phyloP scores from a whole-genome alignment of 2,797 vertebrate species.

The Epinephelus coioides region DNA sequence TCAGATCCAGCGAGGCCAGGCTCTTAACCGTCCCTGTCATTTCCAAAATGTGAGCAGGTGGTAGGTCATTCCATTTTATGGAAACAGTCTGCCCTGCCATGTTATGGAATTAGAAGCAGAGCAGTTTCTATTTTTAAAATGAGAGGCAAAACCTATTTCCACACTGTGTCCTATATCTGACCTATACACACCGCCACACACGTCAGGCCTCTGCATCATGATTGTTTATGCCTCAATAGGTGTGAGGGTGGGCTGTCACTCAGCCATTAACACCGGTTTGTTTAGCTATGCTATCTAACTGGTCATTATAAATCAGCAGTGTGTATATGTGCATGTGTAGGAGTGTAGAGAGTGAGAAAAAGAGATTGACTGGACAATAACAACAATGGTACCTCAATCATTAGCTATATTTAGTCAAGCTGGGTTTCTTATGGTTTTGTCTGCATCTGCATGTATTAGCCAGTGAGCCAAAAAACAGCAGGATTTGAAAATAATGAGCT shows the following conservation, averaged over 20 bases:
- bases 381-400: constrained; percentile 29
- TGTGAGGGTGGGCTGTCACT: constrained; percentile 19
- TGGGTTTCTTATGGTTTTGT: constrained; percentile 36
- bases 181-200: constrained; percentile 20
- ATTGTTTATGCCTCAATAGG: constrained; percentile 37
- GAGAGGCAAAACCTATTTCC: constrained; percentile 45
- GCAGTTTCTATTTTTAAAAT: constrained; percentile 66
- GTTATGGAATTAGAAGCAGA: constrained; percentile 61
- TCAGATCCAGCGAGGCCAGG: constrained; percentile 40
- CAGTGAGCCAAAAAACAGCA: constrained; percentile 35
- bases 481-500: constrained; percentile 60
- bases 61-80: constrained; percentile 68
- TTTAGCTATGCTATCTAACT: constrained; percentile 20
- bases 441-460: constrained; percentile 29
- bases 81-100: constrained; percentile 59
- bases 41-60: constrained; percentile 77
- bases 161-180: constrained; percentile 41
- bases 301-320: constrained; percentile 42
- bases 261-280: constrained; percentile 30
- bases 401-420: constrained; percentile 32
- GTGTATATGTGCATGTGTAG: neutral
- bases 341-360: neutral
- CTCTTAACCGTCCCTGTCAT: constrained; percentile 68
- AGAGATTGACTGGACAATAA: neutral
- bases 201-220: constrained; percentile 3